Conservation (phyloP, 2,888 invertebrate genomes). For the Euzetes globulus region DNA sequence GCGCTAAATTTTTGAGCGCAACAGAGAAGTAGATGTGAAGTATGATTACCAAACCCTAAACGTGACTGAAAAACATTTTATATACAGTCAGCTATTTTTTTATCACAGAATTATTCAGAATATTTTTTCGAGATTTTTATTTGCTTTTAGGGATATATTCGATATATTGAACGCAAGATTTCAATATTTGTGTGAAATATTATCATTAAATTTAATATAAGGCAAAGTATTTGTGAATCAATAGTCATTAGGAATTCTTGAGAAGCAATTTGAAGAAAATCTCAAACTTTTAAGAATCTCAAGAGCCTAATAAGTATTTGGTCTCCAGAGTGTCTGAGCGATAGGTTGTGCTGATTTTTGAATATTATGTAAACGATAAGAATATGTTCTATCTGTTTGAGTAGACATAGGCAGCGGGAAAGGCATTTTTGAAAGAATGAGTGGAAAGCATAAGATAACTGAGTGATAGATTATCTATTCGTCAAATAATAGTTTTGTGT, state of each 20-base stretch:
- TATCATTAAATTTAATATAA: background rate
- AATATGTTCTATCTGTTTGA: background rate
- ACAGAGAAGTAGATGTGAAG: background rate
- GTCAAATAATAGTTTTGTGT: constrained; percentile 16
- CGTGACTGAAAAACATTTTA: background rate
- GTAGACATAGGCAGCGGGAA: background rate
- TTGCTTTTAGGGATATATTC: background rate
- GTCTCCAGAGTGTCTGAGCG: background rate
- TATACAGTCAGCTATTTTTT: background rate
- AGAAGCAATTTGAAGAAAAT: background rate
- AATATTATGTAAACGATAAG: background rate
- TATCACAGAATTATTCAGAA: background rate
- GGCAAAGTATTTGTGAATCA: background rate
- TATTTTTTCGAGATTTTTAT: background rate
- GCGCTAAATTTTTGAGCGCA: background rate
- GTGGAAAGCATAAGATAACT: background rate
- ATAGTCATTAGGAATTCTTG: constrained; percentile 9
- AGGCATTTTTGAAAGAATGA: background rate
- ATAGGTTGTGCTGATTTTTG: constrained; percentile 15
- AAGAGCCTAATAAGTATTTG: constrained; percentile 5
- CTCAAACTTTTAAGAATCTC: constrained; percentile 10
- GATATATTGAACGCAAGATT: background rate
- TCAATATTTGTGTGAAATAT: no score
- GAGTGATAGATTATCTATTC: constrained; percentile 3
- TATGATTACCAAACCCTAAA: background rate